Conservation (phyloP, 2,797 vertebrate genomes). For the Lagorchestes hirsutus region DNA sequence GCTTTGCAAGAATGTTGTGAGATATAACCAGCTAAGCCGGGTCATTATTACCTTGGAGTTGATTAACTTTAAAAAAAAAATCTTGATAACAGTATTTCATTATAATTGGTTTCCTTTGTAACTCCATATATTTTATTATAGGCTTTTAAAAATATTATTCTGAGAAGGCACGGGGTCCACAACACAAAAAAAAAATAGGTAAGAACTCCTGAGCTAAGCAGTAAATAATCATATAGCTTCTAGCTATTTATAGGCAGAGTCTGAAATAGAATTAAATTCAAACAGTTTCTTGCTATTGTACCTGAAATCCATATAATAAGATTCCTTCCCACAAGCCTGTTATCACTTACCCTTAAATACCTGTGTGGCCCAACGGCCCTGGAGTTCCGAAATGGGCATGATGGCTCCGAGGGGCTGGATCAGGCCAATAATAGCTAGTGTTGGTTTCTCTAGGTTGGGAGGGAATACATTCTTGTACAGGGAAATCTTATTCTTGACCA, state of each 20-base stretch:
- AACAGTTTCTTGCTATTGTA: not conserved
- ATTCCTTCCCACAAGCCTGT: not conserved
- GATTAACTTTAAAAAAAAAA: not conserved
- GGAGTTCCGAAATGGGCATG: slow-evolving; percentile 90
- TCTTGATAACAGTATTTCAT: not conserved
- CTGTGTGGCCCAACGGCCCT: slow-evolving; percentile 89
- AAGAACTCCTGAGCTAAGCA: slow-evolving; percentile 30
- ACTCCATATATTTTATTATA: not conserved
- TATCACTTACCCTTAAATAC: slow-evolving; percentile 89
- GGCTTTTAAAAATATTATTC: slow-evolving; percentile 27
- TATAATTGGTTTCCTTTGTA: not conserved
- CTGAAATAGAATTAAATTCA: slow-evolving; percentile 16
- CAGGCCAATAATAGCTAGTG: slow-evolving; percentile 90
- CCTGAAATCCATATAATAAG: not conserved
- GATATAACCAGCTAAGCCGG: slow-evolving; percentile 21
- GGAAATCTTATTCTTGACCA: slow-evolving; percentile 85
- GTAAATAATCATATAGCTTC: not conserved
- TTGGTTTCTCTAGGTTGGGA: slow-evolving; percentile 85
- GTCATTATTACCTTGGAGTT: not conserved
- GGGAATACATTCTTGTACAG: slow-evolving; percentile 91
- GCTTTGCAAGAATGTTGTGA: not conserved
- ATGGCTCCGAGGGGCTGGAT: slow-evolving; percentile 88
- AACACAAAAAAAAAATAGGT: slow-evolving; percentile 26
- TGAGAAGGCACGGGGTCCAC: not conserved
- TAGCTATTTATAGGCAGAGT: slow-evolving; percentile 36